phyloP scores from a whole-genome alignment of 2,113 vertebrate genomes.

The Circaetus cinerascens region DNA sequence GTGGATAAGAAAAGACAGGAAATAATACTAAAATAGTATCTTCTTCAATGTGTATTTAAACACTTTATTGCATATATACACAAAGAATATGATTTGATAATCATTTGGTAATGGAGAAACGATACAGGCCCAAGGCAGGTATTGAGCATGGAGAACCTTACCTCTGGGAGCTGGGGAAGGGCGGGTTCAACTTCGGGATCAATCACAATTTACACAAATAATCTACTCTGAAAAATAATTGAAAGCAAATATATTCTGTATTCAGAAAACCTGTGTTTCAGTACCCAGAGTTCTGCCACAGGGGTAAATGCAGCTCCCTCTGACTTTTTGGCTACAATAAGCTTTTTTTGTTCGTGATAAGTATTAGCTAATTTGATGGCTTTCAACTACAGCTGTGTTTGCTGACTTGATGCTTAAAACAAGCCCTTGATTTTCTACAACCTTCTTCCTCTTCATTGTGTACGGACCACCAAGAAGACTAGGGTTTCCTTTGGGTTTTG shows the following conservation, averaged over 20 bases:
- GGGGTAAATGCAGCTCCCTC: not conserved
- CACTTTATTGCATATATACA: not conserved
- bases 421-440: not conserved
- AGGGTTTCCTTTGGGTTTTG: not conserved
- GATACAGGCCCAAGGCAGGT: accelerated
- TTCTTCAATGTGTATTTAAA: not conserved
- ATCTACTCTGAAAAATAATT: not conserved
- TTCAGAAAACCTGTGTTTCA: not conserved
- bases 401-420: not conserved
- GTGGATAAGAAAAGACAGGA: not conserved
- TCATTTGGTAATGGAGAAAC: not conserved
- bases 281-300: not conserved
- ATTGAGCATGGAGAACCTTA: not conserved
- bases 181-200: not conserved
- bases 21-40: not conserved
- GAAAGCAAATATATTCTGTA: not conserved
- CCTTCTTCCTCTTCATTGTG: not conserved
- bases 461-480: not conserved
- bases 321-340: not conserved
- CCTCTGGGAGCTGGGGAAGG: not conserved
- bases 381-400: not conserved
- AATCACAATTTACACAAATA: not conserved
- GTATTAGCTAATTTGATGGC: not conserved
- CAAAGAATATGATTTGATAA: not conserved
- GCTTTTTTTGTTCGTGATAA: not conserved